Evolutionary conservation across 2,797 vertebrate genomes (phyloP), one percentile per base, ranked within the genome.

Genomic region (Spea hammondii): DNA sequence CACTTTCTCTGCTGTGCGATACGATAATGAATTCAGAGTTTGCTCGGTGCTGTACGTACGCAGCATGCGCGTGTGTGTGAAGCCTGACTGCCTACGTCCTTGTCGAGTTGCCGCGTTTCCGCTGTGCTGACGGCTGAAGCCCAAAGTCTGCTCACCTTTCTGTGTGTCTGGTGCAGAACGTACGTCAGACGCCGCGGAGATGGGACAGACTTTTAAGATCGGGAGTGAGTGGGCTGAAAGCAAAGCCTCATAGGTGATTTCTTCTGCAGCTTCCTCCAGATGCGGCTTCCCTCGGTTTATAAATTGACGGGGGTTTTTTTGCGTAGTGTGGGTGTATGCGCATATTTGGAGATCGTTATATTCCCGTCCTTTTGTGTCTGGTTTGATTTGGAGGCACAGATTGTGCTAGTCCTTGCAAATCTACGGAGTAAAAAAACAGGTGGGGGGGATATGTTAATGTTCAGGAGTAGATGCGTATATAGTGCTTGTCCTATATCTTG

Each of bases 91-190:
- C 47, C 46, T 71, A 44, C 9, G 71, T 67, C 67, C 59, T 57
- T 65, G 79, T 66, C 71, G 72, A 72, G 74, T 72, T 71, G 69
- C 48, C 45, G 48, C 53, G 68, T 46, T 64, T 70, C 72, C 11
- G 17, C n/a, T 49, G 47, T 10, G 57, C 78, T 76, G 79, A 80
- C 79, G 77, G 68, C 79, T 48, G 50, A 49, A 72, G 60, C 76
- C 66, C 59, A 45, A 65, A 65, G 59, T 65, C 76, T 71, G 51
- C 45, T 77, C 79, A 81, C 79, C 79, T 81, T 72, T 81, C 32
- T 48, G 69, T 79, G 62, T 75, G 78, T 76, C 79, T 80, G 68
- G 72, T 81, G 64, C 69, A 72, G 68, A 75, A 72, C 72, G 69
- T 76, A 81, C 72, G 79, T 81, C 79, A 81, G 45, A 65, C 66